A percentile compares a stretch with the other conserved stretches of the same genome.
Evolutionary conservation across 1,140 invertebrate species (phyloP).

Genomic region (Drosophila rufa): DNA sequence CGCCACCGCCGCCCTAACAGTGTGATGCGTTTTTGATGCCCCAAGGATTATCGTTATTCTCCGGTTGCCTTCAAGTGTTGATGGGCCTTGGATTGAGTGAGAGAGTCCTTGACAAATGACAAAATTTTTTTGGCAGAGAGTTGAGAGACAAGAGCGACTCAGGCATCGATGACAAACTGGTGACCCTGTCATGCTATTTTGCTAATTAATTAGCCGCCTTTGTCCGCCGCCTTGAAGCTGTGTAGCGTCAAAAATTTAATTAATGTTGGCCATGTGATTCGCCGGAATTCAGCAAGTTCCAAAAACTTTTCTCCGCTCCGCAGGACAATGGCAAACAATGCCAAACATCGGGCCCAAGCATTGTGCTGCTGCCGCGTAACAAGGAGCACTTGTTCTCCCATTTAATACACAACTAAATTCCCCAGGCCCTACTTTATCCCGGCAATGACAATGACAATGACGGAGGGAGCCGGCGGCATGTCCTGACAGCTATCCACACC

Average conservation of each 20-base stretch:
- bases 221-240: slow-evolving; percentile 53
- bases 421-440: slow-evolving; percentile 53
- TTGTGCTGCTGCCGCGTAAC: slow-evolving; percentile 18
- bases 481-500: slow-evolving; percentile 22
- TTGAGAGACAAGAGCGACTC: not conserved
- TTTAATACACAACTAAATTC: slow-evolving; percentile 43
- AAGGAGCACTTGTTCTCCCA: slow-evolving; percentile 43
- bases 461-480: slow-evolving; percentile 17
- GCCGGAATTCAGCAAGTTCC: slow-evolving; percentile 19
- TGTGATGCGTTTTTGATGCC: slow-evolving; percentile 80
- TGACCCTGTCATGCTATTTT: slow-evolving; percentile 61
- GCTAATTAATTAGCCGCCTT: slow-evolving; percentile 73
- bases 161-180: slow-evolving; percentile 49
- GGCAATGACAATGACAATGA: slow-evolving; percentile 33
- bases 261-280: slow-evolving; percentile 61
- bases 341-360: slow-evolving; percentile 19
- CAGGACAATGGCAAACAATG: slow-evolving; percentile 37
- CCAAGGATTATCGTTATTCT: slow-evolving; percentile 50
- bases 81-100: slow-evolving; percentile 34
- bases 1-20: slow-evolving; percentile 38
- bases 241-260: slow-evolving; percentile 67
- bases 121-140: slow-evolving; percentile 23
- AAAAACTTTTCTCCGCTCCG: slow-evolving; percentile 26
- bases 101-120: slow-evolving; percentile 66
- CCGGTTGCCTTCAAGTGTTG: slow-evolving; percentile 35